Conservation (phyloP, 2,888 invertebrate genomes). For the Meteorus cinctellus region DNA sequence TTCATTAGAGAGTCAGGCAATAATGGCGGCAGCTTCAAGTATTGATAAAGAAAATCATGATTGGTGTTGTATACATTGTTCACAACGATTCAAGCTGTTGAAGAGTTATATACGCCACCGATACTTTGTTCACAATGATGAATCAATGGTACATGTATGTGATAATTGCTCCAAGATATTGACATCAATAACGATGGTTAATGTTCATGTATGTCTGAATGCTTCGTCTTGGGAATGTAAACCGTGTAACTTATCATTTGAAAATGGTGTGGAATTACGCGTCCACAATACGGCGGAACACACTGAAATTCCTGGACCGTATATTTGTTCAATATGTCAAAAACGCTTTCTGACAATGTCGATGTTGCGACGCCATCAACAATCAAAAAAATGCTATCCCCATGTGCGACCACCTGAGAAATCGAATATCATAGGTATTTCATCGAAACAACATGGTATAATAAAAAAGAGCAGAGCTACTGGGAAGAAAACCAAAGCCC, state of each 20-base stretch:
- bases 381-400: constrained; percentile 1
- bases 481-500: neutral
- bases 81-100: constrained; percentile 51
- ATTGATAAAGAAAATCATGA: constrained; percentile 19
- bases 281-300: constrained; percentile 54
- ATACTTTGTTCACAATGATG: constrained; percentile 55
- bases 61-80: constrained; percentile 53
- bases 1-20: constrained; percentile 14
- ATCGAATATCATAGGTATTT: neutral
- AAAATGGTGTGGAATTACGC: constrained; percentile 49
- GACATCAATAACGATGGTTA: constrained; percentile 56
- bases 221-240: constrained; percentile 52
- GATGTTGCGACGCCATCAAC: constrained; percentile 54
- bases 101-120: constrained; percentile 53
- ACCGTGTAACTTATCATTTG: constrained; percentile 50
- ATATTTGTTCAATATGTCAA: constrained; percentile 53
- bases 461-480: neutral
- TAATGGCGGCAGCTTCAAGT: neutral
- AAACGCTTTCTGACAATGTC: constrained; percentile 52
- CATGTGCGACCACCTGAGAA: neutral
- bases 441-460: neutral
- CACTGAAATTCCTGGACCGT: constrained; percentile 47
- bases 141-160: constrained; percentile 57
- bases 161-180: constrained; percentile 57
- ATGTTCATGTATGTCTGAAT: constrained; percentile 55